Evolutionary conservation across 1,140 invertebrate genomes (phyloP).

Genomic region (Dermatophagoides farinae): DNA sequence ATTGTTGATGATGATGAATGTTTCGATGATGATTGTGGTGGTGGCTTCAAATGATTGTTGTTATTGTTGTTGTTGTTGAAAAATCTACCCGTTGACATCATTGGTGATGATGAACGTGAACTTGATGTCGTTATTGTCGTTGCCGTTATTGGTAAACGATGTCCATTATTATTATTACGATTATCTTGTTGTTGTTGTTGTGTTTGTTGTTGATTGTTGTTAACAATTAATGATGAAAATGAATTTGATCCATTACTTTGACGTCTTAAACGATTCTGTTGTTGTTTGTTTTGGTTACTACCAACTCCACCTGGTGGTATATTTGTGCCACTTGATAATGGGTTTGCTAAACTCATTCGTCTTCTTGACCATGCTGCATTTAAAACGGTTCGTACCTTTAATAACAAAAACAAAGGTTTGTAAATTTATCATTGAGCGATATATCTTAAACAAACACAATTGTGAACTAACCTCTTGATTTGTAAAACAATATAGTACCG

Average conservation of each 20-base stretch:
- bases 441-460: neutral
- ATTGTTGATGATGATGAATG: neutral
- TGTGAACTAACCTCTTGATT: constrained; percentile 28
- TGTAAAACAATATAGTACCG: constrained; percentile 32
- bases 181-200: neutral
- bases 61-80: neutral
- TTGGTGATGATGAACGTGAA: too few relatives aligned
- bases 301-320: neutral
- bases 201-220: neutral
- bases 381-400: neutral
- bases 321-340: neutral
- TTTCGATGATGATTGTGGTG: neutral
- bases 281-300: too few relatives aligned
- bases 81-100: neutral
- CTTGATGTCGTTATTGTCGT: neutral
- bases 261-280: neutral
- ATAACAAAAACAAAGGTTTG: neutral
- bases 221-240: neutral
- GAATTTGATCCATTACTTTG: neutral
- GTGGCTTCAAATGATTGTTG: neutral
- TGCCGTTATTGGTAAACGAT: neutral
- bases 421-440: too few relatives aligned
- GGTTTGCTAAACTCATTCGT: neutral
- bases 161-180: neutral
- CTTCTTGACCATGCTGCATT: constrained; percentile 9